Evolutionary conservation across 2,888 invertebrate genomes (phyloP).

Genomic region (Synanthedon vespiformis): DNA sequence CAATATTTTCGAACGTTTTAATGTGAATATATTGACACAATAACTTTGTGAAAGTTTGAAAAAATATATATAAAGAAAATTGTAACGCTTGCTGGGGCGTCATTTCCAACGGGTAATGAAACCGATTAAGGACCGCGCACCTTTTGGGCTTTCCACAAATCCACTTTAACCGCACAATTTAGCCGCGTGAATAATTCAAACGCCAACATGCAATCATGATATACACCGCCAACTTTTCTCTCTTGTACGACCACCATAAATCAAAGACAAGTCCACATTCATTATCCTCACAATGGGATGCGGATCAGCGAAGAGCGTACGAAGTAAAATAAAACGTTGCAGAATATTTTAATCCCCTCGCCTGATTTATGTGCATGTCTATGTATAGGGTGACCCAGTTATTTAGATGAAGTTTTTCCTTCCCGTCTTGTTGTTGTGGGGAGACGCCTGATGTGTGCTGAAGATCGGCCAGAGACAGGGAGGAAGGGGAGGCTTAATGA

Average conservation of each 20-base stretch:
- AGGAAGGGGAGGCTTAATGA: constrained; percentile 18
- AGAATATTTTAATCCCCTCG: not conserved
- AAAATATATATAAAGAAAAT: constrained; percentile 3
- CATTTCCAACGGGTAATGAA: constrained; percentile 14
- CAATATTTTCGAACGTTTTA: too few relatives aligned
- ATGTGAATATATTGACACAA: too few relatives aligned
- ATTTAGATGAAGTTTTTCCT: constrained; percentile 13
- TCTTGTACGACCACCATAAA: not conserved
- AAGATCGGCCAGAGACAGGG: constrained; percentile 6
- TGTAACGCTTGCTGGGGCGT: constrained; percentile 6
- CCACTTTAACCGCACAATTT: constrained; percentile 14
- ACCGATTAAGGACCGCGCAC: constrained; percentile 12
- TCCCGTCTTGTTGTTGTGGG: constrained; percentile 5
- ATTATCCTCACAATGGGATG: not conserved
- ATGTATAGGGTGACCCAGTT: constrained; percentile 20
- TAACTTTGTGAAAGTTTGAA: constrained; percentile 5
- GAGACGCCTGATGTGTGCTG: constrained; percentile 15
- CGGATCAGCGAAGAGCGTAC: not conserved
- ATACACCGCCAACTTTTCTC: not conserved
- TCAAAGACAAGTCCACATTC: not conserved
- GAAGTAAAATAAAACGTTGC: not conserved
- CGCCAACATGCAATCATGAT: not conserved
- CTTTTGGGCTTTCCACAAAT: constrained; percentile 15
- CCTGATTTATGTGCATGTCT: not conserved
- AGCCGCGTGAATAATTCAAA: constrained; percentile 10